Evolutionary conservation across 23 tunicate species (phyloP).

Genomic region (Clavelina lepadiformis): DNA sequence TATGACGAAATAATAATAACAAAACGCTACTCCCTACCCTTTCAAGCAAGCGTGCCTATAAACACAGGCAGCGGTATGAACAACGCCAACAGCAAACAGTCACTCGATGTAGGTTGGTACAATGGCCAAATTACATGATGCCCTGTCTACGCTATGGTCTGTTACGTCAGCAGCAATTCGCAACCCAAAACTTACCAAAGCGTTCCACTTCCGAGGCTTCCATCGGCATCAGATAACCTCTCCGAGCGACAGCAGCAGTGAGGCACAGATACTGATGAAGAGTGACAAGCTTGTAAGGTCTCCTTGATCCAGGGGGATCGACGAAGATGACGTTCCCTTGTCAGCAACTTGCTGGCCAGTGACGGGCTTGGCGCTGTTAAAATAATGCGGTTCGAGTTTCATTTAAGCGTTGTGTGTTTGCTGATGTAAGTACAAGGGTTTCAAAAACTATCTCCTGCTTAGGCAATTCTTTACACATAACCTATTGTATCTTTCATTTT

Average conservation of each 20-base stretch:
- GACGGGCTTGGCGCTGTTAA: constrained; percentile 34
- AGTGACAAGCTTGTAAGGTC: constrained; percentile 37
- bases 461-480: no score
- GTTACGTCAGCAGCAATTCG: no score
- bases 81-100: not conserved
- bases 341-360: constrained; percentile 26
- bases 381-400: not conserved
- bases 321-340: constrained; percentile 50
- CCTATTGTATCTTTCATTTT: no score
- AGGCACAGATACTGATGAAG: constrained; percentile 19
- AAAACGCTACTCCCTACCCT: not conserved
- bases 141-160: no score
- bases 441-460: no score
- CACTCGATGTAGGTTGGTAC: no score
- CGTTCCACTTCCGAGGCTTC: not conserved
- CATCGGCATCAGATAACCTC: constrained; percentile 17
- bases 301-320: constrained; percentile 49
- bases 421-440: no score
- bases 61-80: not conserved
- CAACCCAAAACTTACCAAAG: constrained; percentile 29
- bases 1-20: not conserved
- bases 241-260: constrained; percentile 33
- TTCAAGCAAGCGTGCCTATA: not conserved
- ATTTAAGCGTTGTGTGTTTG: not conserved
- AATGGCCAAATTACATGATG: no score